These are phyloP conservation scores for Semotilus atromaculatus DNA, from an alignment of 2,797 vertebrate species.

Conservation along the genomic window DNA sequence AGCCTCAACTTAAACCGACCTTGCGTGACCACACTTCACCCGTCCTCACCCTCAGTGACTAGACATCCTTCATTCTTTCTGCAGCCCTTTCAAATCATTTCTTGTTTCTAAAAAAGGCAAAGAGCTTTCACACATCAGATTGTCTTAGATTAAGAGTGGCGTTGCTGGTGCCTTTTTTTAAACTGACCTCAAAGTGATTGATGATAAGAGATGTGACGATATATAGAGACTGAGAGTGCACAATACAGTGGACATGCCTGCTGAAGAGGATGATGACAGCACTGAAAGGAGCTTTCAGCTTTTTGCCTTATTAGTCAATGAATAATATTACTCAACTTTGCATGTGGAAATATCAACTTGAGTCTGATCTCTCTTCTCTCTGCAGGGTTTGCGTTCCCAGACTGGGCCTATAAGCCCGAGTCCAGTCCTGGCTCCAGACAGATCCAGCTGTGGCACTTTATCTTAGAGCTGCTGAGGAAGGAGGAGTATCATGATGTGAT, in stretches of 20 bases:
- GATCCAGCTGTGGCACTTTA: slow-evolving; percentile 95
- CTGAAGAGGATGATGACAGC: not conserved
- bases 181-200: not conserved
- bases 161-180: not conserved
- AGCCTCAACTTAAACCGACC: slow-evolving; percentile 46
- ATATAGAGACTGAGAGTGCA: not conserved
- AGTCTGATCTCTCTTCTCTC: not conserved
- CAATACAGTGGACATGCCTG: not conserved
- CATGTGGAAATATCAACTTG: not conserved
- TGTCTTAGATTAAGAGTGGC: not conserved
- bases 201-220: not conserved
- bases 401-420: slow-evolving; percentile 94
- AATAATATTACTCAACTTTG: not conserved
- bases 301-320: not conserved
- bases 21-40: slow-evolving; percentile 30
- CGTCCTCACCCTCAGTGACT: slow-evolving; percentile 23
- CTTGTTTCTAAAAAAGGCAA: not conserved
- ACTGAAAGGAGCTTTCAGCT: not conserved
- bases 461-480: slow-evolving; percentile 89
- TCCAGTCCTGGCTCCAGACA: slow-evolving; percentile 90
- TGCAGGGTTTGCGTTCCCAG: slow-evolving; percentile 88
- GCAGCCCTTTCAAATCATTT: not conserved
- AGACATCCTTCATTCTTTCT: not conserved
- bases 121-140: not conserved
- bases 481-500: slow-evolving; percentile 93